Conservation (phyloP, 2,888 invertebrate genomes). For the Lochmaea capreae region DNA sequence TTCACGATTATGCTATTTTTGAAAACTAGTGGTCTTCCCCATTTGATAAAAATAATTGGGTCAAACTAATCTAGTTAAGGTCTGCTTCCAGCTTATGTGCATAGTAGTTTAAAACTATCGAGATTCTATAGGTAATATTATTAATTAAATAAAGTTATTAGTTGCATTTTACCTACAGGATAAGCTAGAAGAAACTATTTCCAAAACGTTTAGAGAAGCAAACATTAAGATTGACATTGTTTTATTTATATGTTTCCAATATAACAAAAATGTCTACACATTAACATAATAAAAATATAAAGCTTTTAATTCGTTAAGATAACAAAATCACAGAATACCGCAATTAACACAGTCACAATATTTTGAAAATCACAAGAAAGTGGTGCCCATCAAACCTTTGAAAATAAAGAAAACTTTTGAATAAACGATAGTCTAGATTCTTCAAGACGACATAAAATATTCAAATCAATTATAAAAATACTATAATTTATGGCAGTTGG, state of each 20-base stretch:
- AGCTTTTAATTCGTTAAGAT: conserved; percentile 50
- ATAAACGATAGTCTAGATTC: conserved; percentile 47
- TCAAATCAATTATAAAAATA: conserved; percentile 34
- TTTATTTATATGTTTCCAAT: conserved; percentile 23
- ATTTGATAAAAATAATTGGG: background rate
- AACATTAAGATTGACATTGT: conserved; percentile 16
- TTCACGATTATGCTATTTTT: too few relatives aligned
- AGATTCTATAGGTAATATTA: background rate
- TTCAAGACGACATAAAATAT: conserved; percentile 29
- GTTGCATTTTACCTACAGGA: background rate
- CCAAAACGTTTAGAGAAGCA: conserved; percentile 5
- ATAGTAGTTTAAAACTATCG: background rate
- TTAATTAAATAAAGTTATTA: background rate
- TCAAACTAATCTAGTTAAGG: background rate
- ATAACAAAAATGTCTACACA: conserved; percentile 46
- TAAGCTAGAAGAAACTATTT: background rate
- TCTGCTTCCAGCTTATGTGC: background rate
- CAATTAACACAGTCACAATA: conserved; percentile 44
- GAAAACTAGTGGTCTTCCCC: too few relatives aligned
- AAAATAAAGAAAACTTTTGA: conserved; percentile 46
- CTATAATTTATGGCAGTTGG: conserved; percentile 45
- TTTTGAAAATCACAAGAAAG: conserved; percentile 54
- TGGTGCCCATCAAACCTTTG: conserved; percentile 54
- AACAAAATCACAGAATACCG: conserved; percentile 55
- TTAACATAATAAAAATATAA: conserved; percentile 51